Base-by-base conservation (phyloP, 2,888 invertebrate genomes). In the Temnothorax ravouxi region DNA sequence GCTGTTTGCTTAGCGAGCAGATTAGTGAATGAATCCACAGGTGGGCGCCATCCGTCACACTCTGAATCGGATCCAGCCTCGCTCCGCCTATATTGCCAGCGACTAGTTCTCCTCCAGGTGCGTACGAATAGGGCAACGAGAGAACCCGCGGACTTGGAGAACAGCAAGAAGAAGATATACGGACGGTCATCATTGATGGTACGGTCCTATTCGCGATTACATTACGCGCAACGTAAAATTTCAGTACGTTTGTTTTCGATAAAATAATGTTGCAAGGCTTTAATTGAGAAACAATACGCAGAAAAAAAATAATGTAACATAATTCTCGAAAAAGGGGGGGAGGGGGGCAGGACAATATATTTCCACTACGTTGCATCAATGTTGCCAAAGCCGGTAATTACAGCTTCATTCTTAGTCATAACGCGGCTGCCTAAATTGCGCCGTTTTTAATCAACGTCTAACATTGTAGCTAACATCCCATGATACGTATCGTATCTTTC, bases 1-100 rank as follows among this genome's bases (percentile, higher is more conserved):
- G 92, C 93, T 95, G 94, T 95, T 95, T 95, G 95, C 94, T 94
- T 95, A 95, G 95, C 93, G 93, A 93, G 92, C 91, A 94, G 94
- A 94, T 95, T 95, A 95, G 95, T 94, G 95, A 94, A 94, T 94
- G 95, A 94, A 94, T 95, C 95, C 94, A 95, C 95, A 94, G 95
- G 95, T 95, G 95, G 95, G 94, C 95, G 93, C 94, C 94, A 94
- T 95, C 94, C 94, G 94, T 95, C 95, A 95, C 94, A 92, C 91
- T 89, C 89, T 89, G 90, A 89, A 90, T 91, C 91, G 90, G 90
- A 91, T 92, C 88, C 89, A 91, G 89, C 88, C 84, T 89, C 87
- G 89, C 91, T 91, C 94, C 93, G 94, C 94, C 94, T 93, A 92
- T 93, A 71, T 80, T 59, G 79, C 90, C 87, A 85, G 82, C 86